These are phyloP conservation scores for Chionis minor DNA, from an alignment of 2,113 vertebrate genomes.

Conservation along the genomic window DNA sequence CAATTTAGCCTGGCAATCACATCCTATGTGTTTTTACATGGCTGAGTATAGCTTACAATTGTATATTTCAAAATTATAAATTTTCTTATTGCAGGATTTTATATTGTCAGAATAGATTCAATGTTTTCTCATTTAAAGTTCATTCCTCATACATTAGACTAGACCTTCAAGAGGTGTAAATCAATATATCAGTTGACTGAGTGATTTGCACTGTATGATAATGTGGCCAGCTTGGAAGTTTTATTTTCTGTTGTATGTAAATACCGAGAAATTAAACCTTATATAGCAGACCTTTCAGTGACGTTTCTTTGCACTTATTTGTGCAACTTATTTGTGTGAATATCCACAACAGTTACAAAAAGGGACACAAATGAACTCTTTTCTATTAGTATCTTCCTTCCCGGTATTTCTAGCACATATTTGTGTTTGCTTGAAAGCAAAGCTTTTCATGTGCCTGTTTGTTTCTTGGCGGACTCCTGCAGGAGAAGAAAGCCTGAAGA, in stretches of 20 bases:
- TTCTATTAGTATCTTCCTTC: neutral
- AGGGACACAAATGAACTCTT: neutral
- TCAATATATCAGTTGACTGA: neutral
- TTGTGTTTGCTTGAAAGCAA: neutral
- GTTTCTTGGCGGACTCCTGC: neutral
- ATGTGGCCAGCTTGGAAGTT: neutral
- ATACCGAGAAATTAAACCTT: neutral
- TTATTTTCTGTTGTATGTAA: neutral
- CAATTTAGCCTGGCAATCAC: neutral
- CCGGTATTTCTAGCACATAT: neutral
- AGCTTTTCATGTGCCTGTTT: accelerated
- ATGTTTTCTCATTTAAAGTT: neutral
- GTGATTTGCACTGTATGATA: neutral
- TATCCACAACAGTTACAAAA: neutral
- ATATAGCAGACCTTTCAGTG: neutral
- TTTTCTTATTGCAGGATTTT: neutral
- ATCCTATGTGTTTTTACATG: neutral
- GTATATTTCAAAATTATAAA: neutral
- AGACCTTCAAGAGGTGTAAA: neutral
- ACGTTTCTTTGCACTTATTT: neutral
- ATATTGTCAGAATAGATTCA: neutral
- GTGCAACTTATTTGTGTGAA: neutral
- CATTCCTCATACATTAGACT: neutral
- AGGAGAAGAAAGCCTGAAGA: neutral
- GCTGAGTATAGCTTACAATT: neutral